Evolutionary conservation across 1,140 invertebrate genomes (phyloP).

Genomic region (Pseudomyrmex cubaensis): DNA sequence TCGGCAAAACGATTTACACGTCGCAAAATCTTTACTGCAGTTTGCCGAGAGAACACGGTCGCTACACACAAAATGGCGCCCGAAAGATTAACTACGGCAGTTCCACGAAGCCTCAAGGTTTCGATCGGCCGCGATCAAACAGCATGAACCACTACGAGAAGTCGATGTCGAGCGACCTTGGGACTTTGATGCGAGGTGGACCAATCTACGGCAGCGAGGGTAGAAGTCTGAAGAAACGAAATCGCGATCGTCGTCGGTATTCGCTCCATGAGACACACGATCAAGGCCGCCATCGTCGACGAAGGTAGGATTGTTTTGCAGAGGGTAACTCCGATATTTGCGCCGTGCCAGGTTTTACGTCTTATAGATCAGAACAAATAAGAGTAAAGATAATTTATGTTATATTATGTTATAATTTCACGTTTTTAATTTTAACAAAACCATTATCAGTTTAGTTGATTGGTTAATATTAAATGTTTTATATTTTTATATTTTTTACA

Average conservation of each 20-base stretch:
- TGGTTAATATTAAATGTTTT: too few species aligned
- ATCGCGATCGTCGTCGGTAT: constrained; percentile 79
- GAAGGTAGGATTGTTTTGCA: constrained; percentile 74
- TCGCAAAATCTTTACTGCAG: constrained; percentile 82
- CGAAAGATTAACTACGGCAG: constrained; percentile 71
- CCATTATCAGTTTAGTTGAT: too few species aligned
- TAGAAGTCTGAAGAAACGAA: constrained; percentile 76
- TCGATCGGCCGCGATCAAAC: constrained; percentile 72
- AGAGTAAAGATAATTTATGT: too few species aligned
- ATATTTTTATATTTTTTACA: too few species aligned
- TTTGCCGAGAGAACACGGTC: constrained; percentile 77
- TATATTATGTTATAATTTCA: too few species aligned
- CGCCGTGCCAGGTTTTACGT: too few species aligned
- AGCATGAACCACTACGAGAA: constrained; percentile 75
- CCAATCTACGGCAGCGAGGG: constrained; percentile 80
- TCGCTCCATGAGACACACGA: constrained; percentile 80
- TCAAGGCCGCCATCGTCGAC: constrained; percentile 74
- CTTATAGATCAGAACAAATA: too few species aligned
- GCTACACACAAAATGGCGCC: constrained; percentile 67
- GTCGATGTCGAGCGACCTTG: constrained; percentile 68
- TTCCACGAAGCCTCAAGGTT: constrained; percentile 65
- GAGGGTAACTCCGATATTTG: background rate
- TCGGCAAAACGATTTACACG: constrained; percentile 74
- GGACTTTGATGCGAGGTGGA: constrained; percentile 75
- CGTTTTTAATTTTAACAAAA: too few species aligned